phyloP scores from a whole-genome alignment of 1,140 invertebrate species.

The Brachionus rubens region DNA sequence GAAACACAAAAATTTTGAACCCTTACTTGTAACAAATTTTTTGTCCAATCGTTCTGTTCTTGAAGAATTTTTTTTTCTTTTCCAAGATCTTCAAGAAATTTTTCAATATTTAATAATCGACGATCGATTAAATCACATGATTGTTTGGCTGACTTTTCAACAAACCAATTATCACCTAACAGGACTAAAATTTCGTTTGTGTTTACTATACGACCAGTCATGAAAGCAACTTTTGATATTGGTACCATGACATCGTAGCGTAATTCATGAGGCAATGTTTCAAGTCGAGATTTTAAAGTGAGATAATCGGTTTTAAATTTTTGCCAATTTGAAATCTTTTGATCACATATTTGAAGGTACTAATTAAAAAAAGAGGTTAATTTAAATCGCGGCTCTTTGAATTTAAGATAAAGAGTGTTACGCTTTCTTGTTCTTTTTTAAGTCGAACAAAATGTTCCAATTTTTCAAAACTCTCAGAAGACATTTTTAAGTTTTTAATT shows the following conservation, averaged over 20 bases:
- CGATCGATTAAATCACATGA: slow-evolving; percentile 67
- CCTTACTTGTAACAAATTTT: slow-evolving; percentile 18
- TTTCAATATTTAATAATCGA: slow-evolving; percentile 64
- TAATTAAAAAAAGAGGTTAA: not conserved
- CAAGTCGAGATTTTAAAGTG: slow-evolving; percentile 52
- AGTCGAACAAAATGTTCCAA: slow-evolving; percentile 17
- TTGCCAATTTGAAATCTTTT: slow-evolving; percentile 51
- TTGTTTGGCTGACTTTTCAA: slow-evolving; percentile 67
- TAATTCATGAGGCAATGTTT: slow-evolving; percentile 57
- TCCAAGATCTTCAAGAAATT: not conserved
- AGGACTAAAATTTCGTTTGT: slow-evolving; percentile 71
- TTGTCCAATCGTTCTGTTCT: not conserved
- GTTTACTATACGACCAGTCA: slow-evolving; percentile 69
- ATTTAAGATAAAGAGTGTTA: not conserved
- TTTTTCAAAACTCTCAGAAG: slow-evolving; percentile 15
- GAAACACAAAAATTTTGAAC: not conserved
- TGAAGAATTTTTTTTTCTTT: slow-evolving; percentile 22
- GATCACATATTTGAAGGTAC: slow-evolving; percentile 40
- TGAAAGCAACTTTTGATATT: slow-evolving; percentile 67
- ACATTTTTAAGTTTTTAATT: too few species aligned
- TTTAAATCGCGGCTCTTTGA: too few species aligned
- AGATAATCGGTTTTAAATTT: slow-evolving; percentile 59
- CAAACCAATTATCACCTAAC: slow-evolving; percentile 71
- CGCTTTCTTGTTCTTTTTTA: slow-evolving; percentile 19
- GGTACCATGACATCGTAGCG: slow-evolving; percentile 64